Evolutionary conservation across 2,797 vertebrate species (phyloP).

Genomic region (Tragopan temminckii): DNA sequence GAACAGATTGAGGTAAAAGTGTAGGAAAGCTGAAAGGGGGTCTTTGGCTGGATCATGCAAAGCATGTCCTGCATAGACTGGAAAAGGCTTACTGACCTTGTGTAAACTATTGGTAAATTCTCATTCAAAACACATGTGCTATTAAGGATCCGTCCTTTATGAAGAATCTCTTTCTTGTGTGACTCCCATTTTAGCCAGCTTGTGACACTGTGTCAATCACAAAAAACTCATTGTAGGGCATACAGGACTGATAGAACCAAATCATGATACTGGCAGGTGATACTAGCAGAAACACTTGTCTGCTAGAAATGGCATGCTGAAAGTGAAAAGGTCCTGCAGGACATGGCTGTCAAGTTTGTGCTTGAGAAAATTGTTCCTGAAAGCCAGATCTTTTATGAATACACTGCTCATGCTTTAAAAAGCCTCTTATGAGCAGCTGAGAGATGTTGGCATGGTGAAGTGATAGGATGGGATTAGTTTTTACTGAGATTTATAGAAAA

Average conservation of each 20-base stretch:
- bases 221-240: background rate
- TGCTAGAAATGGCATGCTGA: background rate
- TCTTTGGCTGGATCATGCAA: background rate
- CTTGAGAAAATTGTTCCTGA: background rate
- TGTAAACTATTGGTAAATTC: background rate
- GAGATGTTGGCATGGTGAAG: background rate
- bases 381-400: background rate
- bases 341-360: background rate
- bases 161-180: background rate
- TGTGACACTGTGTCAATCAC: background rate
- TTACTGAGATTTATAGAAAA: background rate
- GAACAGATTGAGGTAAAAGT: background rate
- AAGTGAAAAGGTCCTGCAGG: background rate
- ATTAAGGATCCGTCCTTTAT: background rate
- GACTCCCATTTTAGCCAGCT: background rate
- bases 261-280: background rate
- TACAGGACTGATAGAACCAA: background rate
- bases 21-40: accelerated
- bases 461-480: background rate
- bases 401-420: background rate
- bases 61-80: background rate
- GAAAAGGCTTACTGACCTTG: background rate
- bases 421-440: background rate
- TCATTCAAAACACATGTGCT: background rate
- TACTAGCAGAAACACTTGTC: background rate